Conservation (phyloP, 2,797 vertebrate species). For the Falco cherrug region DNA sequence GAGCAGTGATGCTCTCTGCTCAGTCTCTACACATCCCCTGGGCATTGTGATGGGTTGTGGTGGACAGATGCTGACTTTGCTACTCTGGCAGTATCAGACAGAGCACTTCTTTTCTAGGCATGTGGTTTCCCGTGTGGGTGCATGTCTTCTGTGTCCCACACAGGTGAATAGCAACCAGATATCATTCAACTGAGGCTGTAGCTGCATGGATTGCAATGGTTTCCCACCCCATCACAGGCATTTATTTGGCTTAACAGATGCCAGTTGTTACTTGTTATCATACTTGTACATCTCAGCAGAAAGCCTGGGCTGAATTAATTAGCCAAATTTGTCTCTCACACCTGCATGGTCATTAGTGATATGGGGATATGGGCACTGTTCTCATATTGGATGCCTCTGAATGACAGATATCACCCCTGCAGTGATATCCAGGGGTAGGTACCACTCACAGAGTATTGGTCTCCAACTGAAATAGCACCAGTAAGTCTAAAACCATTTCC, state of each 20-base stretch:
- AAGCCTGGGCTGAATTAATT: background rate
- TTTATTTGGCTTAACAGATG: background rate
- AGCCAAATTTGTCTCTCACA: background rate
- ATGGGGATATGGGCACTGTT: background rate
- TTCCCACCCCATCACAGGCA: background rate
- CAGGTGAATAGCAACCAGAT: background rate
- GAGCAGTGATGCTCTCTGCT: background rate
- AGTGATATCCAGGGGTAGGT: background rate
- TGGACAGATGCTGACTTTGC: background rate
- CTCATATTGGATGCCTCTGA: background rate
- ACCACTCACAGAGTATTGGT: background rate
- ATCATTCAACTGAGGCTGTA: background rate
- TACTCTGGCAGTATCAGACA: background rate
- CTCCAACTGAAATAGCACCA: background rate
- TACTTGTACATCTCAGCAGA: background rate
- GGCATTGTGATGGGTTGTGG: background rate
- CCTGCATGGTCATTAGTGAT: background rate
- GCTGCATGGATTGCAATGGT: background rate
- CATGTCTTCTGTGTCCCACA: background rate
- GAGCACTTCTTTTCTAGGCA: background rate
- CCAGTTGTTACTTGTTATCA: background rate
- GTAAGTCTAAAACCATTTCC: background rate
- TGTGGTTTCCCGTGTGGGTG: accelerated
- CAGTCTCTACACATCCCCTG: accelerated
- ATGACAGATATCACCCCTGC: background rate